Evolutionary conservation across 64 coral and sea anemone genomes (phyloP).

Genomic region (Dendrophyllia cribrosa): DNA sequence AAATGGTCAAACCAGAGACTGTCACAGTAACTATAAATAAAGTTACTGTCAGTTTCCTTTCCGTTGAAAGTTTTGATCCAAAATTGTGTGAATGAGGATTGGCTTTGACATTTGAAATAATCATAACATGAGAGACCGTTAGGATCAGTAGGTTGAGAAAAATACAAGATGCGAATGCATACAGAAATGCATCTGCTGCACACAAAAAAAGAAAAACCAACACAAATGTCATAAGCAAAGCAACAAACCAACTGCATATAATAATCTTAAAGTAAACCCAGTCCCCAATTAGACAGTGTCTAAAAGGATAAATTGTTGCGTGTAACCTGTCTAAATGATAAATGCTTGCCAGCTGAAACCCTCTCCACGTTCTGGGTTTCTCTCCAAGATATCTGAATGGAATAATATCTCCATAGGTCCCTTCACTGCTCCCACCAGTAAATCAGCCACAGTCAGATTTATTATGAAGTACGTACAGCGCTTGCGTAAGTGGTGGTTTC

Average conservation of each 20-base stretch:
- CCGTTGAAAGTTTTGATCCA: not conserved
- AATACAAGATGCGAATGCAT: not conserved
- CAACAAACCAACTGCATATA: not conserved
- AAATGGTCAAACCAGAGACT: not conserved
- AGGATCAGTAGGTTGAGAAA: not conserved
- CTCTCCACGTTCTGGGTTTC: not conserved
- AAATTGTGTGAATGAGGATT: not conserved
- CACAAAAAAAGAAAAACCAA: not conserved
- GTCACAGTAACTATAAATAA: not conserved
- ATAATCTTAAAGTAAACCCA: not conserved
- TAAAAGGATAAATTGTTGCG: not conserved
- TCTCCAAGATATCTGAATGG: too few relatives aligned
- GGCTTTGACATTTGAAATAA: not conserved
- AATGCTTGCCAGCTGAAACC: not conserved
- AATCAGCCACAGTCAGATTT: not conserved
- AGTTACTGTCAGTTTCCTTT: not conserved
- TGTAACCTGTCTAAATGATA: not conserved
- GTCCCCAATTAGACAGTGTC: not conserved
- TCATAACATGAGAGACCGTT: not conserved
- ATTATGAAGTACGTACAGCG: conserved; percentile 7
- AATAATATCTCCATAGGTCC: not conserved
- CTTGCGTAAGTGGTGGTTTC: conserved; percentile 8
- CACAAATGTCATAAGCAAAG: not conserved
- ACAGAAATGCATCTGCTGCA: not conserved
- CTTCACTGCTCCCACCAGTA: not conserved